A percentile compares a stretch with the other conserved stretches of the same genome.
Evolutionary conservation across 2,113 vertebrate genomes (phyloP).

Genomic region (Struthio camelus): DNA sequence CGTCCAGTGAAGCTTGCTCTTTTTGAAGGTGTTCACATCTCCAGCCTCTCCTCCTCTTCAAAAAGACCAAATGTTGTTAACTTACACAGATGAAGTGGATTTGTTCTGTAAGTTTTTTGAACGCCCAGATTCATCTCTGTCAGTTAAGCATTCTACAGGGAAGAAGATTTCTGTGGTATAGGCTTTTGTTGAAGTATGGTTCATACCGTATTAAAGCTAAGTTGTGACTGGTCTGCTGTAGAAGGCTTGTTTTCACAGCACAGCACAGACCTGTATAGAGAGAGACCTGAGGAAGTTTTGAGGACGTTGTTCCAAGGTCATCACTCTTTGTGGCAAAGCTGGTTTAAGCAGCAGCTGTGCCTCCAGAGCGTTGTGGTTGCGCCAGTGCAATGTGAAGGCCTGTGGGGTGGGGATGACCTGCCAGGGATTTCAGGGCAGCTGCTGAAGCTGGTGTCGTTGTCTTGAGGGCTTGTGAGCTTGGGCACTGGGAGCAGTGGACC

Average conservation of each 20-base stretch:
- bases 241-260: not conserved
- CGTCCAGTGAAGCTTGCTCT: fast-evolving
- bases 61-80: not conserved
- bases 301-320: not conserved
- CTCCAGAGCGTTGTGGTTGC: not conserved
- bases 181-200: not conserved
- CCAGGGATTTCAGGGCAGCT: not conserved
- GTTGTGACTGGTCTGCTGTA: not conserved
- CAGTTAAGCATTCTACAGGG: not conserved
- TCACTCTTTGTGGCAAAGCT: not conserved
- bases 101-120: not conserved
- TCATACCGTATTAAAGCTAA: not conserved
- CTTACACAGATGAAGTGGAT: not conserved
- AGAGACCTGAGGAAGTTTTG: not conserved
- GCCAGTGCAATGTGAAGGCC: not conserved
- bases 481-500: not conserved
- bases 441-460: not conserved
- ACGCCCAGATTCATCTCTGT: fast-evolving
- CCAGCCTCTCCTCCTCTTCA: not conserved
- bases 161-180: not conserved
- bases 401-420: not conserved
- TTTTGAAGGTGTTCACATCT: not conserved
- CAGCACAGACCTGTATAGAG: not conserved
- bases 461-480: fast-evolving
- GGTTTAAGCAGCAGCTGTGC: not conserved